Base-by-base conservation (phyloP, 2,797 vertebrate genomes). In the Lepilemur septentrionalis region DNA sequence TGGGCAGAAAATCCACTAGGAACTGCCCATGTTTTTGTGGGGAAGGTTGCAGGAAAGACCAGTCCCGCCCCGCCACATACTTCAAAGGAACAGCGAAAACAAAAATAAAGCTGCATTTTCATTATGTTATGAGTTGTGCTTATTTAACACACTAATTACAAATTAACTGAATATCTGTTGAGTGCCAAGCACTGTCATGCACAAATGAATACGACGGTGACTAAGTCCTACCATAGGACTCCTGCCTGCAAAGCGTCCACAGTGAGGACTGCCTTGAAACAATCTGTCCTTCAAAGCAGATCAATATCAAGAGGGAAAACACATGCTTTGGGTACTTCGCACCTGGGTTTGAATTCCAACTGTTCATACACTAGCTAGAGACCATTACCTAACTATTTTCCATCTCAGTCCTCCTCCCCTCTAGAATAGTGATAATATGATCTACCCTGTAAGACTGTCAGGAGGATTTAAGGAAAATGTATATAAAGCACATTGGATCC, bases 91-190 rank as follows among this genome's bases (percentile, higher is more conserved):
- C 0, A 82, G 9, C 9, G 20, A 89, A 88, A 46, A 94, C 18
- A 81, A 94, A 91, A 70, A 88, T 50, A 35, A 83, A 50, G 28
- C 2, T 84, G 32, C 20, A 75, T 57, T 87, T 82, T 43, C 57
- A 70, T 46, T 46, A 59, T 48, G 12, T 6, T 32, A 25, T 15
- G 7, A 89, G 15, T 35, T 70, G 7, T 79, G 20, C 1, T 83
- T 80, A 17, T 30, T 94, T 73, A 73, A 89, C 12, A 75, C 38
- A 73, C 13, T 41, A 93, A 43, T 72, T 76, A 3, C 5, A 17
- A 3, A 78, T 78, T 13, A 81, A 41, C 20, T 83, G 10, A 50
- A 30, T 43, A 76, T 15, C 61, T 59, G 41, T 17, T 46, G 43
- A 69, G 15, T 57, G 28, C 5, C 70, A 61, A 43, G 46, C 0